These are phyloP conservation scores for Sprattus sprattus DNA, from an alignment of 2,113 vertebrate genomes.

Conservation along the genomic window DNA sequence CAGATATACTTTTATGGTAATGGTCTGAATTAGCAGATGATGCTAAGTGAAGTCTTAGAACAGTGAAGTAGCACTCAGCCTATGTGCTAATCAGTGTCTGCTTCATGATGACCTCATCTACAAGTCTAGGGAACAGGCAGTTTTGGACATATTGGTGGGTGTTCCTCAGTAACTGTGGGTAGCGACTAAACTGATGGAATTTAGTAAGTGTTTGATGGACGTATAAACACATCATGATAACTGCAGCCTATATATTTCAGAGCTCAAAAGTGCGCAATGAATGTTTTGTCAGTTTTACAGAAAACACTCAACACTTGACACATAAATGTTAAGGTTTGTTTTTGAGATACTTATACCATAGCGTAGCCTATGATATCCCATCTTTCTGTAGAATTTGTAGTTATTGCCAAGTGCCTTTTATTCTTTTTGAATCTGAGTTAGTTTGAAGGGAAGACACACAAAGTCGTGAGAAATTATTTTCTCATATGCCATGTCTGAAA, in stretches of 20 bases:
- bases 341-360: too few relatives aligned
- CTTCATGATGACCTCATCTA: neutral
- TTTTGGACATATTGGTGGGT: neutral
- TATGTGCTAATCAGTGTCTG: neutral
- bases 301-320: too few relatives aligned
- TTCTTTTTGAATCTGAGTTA: neutral
- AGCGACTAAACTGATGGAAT: neutral
- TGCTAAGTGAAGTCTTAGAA: neutral
- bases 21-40: slow-evolving; percentile 3
- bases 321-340: too few relatives aligned
- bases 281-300: neutral
- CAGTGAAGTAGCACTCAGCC: neutral
- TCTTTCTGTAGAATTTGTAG: neutral
- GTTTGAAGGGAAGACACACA: neutral
- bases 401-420: neutral
- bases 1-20: neutral
- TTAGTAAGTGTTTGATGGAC: neutral
- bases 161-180: neutral
- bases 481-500: neutral
- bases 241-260: neutral
- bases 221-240: neutral
- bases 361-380: too few relatives aligned
- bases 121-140: neutral
- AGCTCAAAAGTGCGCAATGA: neutral
- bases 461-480: neutral